Base-by-base conservation (phyloP, 2,888 invertebrate genomes). In the Cheilosia scutellata region DNA sequence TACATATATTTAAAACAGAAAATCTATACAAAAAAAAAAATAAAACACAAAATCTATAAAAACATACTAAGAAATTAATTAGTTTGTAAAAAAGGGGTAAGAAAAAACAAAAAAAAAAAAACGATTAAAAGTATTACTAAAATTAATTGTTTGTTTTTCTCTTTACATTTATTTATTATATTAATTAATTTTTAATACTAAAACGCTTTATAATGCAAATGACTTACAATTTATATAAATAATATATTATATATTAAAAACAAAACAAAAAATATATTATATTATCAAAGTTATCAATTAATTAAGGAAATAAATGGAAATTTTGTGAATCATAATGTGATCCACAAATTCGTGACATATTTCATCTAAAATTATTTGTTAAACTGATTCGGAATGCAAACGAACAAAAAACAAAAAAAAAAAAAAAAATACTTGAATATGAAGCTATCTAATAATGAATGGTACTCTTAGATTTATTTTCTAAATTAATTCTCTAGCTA, bases 121-220 rank as follows among this genome's bases (percentile, higher is more conserved):
- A 49, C 47, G 42, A 74, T 63, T 63, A 57, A 66, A 84, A 80
- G 75, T 80, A 84, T 84, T 84, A 80, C 75, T 83, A 76, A 62
- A 60, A 58, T 74, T 84, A 72, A 83, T 68, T 62, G 53, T 77
- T 63, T 58, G 49, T 20, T 80, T 57, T 66, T 51, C 63, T 57
- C 13, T n/a, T 80, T 70, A 37, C 57, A 70, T 75, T 80, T 9
- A 75, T 57, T 60, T 76, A 75, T 74, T 70, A 80, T 70, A 80
- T 71, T 47, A 47, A 74, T 65, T 77, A 77, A 77, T 76, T 71
- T 76, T 70, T 63, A 84, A 84, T 65, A 76, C 47, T 60, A 80
- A 82, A 84, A 79, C 83, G 83, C 83, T 83, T 83, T 83, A 74
- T 83, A 84, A 84, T 71, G 80, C 78, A 79, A 84, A 84, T 84